These are phyloP conservation scores for Helicoverpa zea DNA, from an alignment of 1,140 invertebrate species.

Conservation along the genomic window DNA sequence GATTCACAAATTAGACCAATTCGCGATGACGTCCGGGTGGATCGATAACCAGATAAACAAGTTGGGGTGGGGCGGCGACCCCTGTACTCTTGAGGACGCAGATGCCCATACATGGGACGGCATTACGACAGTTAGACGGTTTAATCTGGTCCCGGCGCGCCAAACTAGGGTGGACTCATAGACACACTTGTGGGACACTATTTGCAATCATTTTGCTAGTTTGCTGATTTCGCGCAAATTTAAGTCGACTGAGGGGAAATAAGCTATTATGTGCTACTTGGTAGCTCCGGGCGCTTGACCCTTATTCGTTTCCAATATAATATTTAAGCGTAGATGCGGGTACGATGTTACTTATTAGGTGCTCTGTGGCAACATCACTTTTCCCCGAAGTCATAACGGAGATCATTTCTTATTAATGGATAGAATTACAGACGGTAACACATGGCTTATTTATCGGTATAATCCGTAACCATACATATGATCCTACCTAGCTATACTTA, in stretches of 20 bases:
- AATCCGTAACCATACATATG: neutral
- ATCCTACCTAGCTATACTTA: neutral
- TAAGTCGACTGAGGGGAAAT: slow-evolving; percentile 20
- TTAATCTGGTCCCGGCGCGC: slow-evolving; percentile 56
- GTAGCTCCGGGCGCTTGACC: slow-evolving; percentile 14
- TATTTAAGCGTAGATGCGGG: slow-evolving; percentile 11
- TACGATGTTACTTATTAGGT: neutral
- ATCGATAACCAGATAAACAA: slow-evolving; percentile 80
- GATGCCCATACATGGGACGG: slow-evolving; percentile 68
- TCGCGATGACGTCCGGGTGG: slow-evolving; percentile 67
- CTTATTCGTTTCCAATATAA: slow-evolving; percentile 24
- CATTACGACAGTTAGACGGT: slow-evolving; percentile 62
- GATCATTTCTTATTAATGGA: neutral
- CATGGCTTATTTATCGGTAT: too few species aligned
- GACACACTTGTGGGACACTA: slow-evolving; percentile 28
- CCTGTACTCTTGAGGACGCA: slow-evolving; percentile 70
- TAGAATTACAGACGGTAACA: neutral
- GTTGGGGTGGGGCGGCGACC: slow-evolving; percentile 67
- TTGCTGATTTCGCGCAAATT: slow-evolving; percentile 41
- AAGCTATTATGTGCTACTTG: slow-evolving; percentile 13
- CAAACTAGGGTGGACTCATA: slow-evolving; percentile 34
- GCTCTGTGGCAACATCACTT: neutral
- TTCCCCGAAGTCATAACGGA: neutral
- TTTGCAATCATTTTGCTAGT: slow-evolving; percentile 36
- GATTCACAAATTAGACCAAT: slow-evolving; percentile 63